phyloP scores from a whole-genome alignment of 2,797 vertebrate genomes.

The Choloepus didactylus region DNA sequence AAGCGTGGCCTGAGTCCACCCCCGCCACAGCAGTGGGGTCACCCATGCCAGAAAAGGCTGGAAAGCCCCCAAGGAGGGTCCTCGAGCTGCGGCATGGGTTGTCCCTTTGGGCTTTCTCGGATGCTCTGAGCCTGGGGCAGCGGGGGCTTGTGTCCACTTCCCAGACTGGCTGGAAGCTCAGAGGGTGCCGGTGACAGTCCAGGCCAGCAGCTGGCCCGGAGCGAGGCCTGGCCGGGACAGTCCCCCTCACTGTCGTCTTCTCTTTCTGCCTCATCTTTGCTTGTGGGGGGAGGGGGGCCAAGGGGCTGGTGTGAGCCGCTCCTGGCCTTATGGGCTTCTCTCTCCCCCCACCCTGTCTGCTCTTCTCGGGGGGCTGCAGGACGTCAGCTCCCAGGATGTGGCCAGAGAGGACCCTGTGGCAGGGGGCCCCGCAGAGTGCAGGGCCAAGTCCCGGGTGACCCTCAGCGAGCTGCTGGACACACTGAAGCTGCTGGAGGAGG shows the following conservation, averaged over 20 bases:
- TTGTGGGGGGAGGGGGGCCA: too few relatives aligned
- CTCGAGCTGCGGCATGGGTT: too few relatives aligned
- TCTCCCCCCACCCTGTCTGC: background rate
- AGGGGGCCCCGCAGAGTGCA: constrained; percentile 81
- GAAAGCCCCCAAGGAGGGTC: background rate
- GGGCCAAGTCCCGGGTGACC: constrained; percentile 91
- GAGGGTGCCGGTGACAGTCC: too few relatives aligned
- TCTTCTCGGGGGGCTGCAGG: constrained; percentile 83
- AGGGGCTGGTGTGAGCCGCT: too few relatives aligned
- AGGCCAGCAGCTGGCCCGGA: too few relatives aligned
- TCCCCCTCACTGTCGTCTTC: too few relatives aligned
- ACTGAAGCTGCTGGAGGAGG: constrained; percentile 93
- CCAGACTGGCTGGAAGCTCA: too few relatives aligned
- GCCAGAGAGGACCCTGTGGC: constrained; percentile 88
- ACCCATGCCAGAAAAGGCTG: background rate
- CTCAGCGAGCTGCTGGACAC: constrained; percentile 95
- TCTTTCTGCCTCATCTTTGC: too few relatives aligned
- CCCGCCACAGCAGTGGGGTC: accelerated
- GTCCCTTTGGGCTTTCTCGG: background rate
- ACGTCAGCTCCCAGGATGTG: constrained; percentile 84
- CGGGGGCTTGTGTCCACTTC: accelerated
- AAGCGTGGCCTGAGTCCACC: background rate
- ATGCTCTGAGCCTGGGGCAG: background rate
- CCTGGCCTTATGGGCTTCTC: accelerated
- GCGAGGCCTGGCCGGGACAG: too few relatives aligned